Evolutionary conservation across 2,888 invertebrate species (phyloP).

Genomic region (Tetragonula carbonaria): DNA sequence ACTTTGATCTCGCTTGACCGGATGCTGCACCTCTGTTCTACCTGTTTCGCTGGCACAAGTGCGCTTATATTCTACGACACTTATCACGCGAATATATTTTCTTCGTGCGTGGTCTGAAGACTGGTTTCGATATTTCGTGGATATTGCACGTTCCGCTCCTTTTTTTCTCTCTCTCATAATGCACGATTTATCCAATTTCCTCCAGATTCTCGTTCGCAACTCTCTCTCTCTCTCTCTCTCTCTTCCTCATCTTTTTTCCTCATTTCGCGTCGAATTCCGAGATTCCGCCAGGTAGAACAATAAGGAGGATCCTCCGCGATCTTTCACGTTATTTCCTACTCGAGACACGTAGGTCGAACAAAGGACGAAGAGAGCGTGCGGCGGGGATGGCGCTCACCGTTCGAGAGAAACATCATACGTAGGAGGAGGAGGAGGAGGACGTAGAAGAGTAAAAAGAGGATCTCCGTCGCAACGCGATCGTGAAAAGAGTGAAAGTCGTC

Average conservation of each 20-base stretch:
- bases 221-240: not conserved
- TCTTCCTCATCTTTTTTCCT: not conserved
- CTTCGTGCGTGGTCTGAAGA: not conserved
- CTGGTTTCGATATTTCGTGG: not conserved
- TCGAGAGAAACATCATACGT: not conserved
- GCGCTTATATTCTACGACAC: conserved; percentile 6
- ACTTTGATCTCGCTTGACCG: conserved; percentile 75
- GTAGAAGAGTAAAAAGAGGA: conserved; percentile 21
- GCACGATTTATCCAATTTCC: conserved; percentile 17
- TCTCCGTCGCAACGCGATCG: conserved; percentile 29
- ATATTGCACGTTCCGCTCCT: too few relatives aligned
- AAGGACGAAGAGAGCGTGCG: conserved; percentile 26
- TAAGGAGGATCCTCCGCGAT: conserved; percentile 51
- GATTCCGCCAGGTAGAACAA: conserved; percentile 50
- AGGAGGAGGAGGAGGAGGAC: not conserved
- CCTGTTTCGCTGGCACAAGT: conserved; percentile 57
- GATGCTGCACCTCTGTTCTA: conserved; percentile 72
- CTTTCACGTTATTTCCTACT: conserved; percentile 66
- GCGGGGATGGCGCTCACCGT: not conserved
- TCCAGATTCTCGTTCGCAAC: not conserved
- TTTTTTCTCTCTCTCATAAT: not conserved
- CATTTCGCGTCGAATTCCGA: conserved; percentile 38
- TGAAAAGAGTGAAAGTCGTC: conserved; percentile 52
- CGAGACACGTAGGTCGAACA: conserved; percentile 62
- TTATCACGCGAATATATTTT: not conserved